Conservation (phyloP, 2,888 invertebrate species). For the Marasmarcha lunaedactyla region DNA sequence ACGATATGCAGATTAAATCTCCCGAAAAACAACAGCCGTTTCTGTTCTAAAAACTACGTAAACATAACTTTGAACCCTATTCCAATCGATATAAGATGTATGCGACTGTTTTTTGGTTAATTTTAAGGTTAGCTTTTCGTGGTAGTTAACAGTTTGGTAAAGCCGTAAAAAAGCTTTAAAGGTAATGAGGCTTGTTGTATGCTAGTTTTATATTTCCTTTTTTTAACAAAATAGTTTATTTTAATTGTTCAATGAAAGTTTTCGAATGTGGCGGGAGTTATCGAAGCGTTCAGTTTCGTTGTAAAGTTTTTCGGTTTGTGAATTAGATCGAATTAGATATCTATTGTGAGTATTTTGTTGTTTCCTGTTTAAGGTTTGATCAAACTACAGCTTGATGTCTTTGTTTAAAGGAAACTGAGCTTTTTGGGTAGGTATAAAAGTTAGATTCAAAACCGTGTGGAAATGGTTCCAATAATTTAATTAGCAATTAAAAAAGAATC, state of each 20-base stretch:
- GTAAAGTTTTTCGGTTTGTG: too few species aligned
- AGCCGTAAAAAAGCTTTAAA: slow-evolving; percentile 1
- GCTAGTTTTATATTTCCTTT: neutral
- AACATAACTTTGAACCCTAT: neutral
- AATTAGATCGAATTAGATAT: too few species aligned
- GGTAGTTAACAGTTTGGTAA: neutral
- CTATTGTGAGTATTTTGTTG: too few species aligned
- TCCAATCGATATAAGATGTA: neutral
- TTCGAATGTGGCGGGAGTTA: too few species aligned
- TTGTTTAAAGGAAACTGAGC: too few species aligned
- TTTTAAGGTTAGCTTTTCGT: neutral
- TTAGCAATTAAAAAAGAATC: too few species aligned
- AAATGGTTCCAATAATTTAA: too few species aligned
- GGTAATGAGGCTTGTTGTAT: neutral
- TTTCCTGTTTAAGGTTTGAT: too few species aligned
- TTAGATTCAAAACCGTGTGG: too few species aligned
- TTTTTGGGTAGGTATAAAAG: too few species aligned
- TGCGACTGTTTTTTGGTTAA: neutral
- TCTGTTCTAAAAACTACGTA: neutral
- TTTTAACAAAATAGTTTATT: neutral
- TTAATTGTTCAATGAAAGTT: neutral
- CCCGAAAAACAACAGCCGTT: neutral
- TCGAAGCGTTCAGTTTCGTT: too few species aligned
- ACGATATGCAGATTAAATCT: slow-evolving; percentile 4
- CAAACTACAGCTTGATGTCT: too few species aligned